Evolutionary conservation across 2,797 vertebrate genomes (phyloP).

Genomic region (Lerista edwardsae): DNA sequence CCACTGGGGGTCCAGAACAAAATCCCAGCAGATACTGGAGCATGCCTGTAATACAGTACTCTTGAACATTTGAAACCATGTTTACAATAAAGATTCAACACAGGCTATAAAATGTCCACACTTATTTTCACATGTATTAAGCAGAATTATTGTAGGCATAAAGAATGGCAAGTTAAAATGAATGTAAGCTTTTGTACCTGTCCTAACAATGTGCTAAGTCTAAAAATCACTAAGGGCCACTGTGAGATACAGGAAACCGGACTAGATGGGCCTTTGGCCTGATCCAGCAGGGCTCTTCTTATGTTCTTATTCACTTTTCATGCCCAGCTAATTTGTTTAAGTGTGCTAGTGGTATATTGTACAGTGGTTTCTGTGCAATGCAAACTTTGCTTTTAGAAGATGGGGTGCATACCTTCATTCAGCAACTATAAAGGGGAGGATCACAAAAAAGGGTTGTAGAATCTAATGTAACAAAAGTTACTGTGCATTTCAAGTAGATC

Average conservation of each 20-base stretch:
- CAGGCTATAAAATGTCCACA: not conserved
- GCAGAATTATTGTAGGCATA: not conserved
- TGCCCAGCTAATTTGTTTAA: not conserved
- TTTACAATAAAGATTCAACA: not conserved
- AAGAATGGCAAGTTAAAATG: not conserved
- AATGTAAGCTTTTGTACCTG: not conserved
- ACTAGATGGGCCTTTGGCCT: too few relatives aligned
- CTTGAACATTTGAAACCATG: too few relatives aligned
- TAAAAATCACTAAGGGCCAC: too few relatives aligned
- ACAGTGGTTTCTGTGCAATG: not conserved
- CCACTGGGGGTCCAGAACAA: too few relatives aligned
- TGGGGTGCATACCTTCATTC: not conserved
- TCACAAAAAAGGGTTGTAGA: not conserved
- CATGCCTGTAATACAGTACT: too few relatives aligned
- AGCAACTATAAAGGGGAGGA: not conserved
- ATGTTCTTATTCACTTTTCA: too few relatives aligned
- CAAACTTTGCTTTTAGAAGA: not conserved
- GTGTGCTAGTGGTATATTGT: not conserved
- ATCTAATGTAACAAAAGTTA: conserved; percentile 19
- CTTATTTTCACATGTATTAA: conserved; percentile 16
- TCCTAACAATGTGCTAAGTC: not conserved
- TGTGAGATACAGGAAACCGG: too few relatives aligned
- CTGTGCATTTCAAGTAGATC: conserved; percentile 2
- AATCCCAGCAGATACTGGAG: too few relatives aligned
- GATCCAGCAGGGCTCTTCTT: too few relatives aligned